Conservation (phyloP, 2,888 invertebrate genomes). For the Platycheirus rosarum region DNA sequence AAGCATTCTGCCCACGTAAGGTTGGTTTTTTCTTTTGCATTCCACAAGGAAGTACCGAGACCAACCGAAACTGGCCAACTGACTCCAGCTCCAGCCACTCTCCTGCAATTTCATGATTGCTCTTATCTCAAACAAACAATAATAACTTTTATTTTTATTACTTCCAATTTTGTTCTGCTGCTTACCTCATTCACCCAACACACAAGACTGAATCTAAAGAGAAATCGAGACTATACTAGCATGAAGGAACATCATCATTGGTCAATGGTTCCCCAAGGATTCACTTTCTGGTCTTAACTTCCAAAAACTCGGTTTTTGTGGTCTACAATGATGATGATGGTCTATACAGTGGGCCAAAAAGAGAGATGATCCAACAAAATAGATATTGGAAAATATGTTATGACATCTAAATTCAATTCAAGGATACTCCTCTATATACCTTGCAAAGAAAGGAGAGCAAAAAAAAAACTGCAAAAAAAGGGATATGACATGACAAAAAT, state of each 20-base stretch:
- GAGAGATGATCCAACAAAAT: conserved; percentile 68
- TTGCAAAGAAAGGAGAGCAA: conserved; percentile 15
- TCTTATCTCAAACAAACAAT: conserved; percentile 73
- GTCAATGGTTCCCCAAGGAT: conserved; percentile 73
- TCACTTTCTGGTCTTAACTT: conserved; percentile 62
- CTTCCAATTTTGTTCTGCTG: conserved; percentile 4
- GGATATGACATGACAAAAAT: conserved; percentile 65
- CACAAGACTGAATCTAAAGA: conserved; percentile 33
- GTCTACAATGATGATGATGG: conserved; percentile 1
- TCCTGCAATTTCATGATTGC: conserved; percentile 73
- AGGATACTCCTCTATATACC: conserved; percentile 28
- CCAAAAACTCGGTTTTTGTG: conserved; percentile 23
- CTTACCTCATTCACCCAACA: neutral
- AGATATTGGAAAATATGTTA: conserved; percentile 74
- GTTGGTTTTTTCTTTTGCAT: conserved; percentile 19
- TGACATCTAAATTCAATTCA: conserved; percentile 74
- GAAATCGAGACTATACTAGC: conserved; percentile 19
- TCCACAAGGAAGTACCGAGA: conserved; percentile 2
- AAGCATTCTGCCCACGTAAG: conserved; percentile 63
- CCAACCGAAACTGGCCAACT: neutral
- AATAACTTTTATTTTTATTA: conserved; percentile 54
- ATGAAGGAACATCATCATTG: conserved; percentile 67
- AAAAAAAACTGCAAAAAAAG: conserved; percentile 30
- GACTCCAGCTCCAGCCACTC: conserved; percentile 28
- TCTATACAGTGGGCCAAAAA: neutral